Percentiles rank a stretch among this genome's conserved stretches.
phyloP scores from a whole-genome alignment of 2,888 invertebrate genomes.

The Tipula helvola region DNA sequence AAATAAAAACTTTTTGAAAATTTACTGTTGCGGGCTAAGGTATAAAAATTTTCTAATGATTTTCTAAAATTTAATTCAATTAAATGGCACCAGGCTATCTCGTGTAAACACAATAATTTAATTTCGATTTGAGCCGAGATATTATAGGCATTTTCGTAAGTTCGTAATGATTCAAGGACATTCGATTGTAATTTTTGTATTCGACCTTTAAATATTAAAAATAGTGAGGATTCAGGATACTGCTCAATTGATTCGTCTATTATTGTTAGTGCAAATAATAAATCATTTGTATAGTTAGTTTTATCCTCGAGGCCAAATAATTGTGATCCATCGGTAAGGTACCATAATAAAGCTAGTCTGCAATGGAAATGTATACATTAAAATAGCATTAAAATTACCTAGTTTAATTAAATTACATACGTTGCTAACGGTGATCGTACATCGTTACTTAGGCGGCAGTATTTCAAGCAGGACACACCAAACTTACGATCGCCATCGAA shows the following conservation, averaged over 20 bases:
- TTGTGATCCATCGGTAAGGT: conserved; percentile 54
- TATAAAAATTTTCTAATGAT: conserved; percentile 39
- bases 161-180: conserved; percentile 41
- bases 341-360: conserved; percentile 49
- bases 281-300: conserved; percentile 44
- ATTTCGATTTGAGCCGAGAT: conserved; percentile 49
- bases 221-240: conserved; percentile 48
- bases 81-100: conserved; percentile 45
- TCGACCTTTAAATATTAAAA: conserved; percentile 52
- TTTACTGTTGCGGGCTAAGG: conserved; percentile 13
- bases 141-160: conserved; percentile 45
- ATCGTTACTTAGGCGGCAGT: conserved; percentile 46
- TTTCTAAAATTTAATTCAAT: conserved; percentile 45
- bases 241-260: conserved; percentile 41
- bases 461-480: conserved; percentile 46
- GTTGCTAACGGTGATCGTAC: conserved; percentile 56
- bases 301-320: conserved; percentile 50
- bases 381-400: conserved; percentile 5
- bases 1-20: conserved; percentile 55
- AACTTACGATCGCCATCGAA: conserved; percentile 48
- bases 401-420: conserved; percentile 29
- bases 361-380: conserved; percentile 15
- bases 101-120: conserved; percentile 44
- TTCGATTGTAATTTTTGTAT: conserved; percentile 47
- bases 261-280: conserved; percentile 39